Percentiles rank a stretch among this genome's conserved stretches.
Conservation (phyloP, 2,888 invertebrate genomes). For the Yponomeuta evonymella region DNA sequence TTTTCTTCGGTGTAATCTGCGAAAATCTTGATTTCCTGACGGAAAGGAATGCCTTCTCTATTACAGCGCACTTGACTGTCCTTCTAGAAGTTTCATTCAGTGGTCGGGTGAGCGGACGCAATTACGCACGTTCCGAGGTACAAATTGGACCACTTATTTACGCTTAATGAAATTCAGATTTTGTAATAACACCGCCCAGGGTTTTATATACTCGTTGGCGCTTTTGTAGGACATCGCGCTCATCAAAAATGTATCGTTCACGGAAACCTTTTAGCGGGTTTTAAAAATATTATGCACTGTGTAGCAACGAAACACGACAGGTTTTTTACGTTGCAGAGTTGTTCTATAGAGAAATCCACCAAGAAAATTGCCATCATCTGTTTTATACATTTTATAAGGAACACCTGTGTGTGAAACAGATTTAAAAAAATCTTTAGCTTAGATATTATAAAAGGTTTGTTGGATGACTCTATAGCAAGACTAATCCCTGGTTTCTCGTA, state of each 20-base stretch:
- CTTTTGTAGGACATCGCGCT: slow-evolving; percentile 38
- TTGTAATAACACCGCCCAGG: slow-evolving; percentile 40
- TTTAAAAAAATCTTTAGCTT: too few relatives aligned
- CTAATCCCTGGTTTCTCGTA: too few relatives aligned
- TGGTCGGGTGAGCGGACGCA: slow-evolving; percentile 29
- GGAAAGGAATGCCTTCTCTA: too few relatives aligned
- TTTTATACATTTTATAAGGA: too few relatives aligned
- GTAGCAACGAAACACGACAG: background rate
- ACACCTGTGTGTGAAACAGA: too few relatives aligned
- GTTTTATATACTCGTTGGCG: slow-evolving; percentile 41
- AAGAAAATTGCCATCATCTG: too few relatives aligned
- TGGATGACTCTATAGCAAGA: too few relatives aligned
- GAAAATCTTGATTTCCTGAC: too few relatives aligned
- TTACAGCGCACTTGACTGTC: background rate
- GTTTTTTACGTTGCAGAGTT: too few relatives aligned
- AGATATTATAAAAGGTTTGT: too few relatives aligned
- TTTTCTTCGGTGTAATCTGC: too few relatives aligned
- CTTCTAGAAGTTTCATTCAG: background rate
- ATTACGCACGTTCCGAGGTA: slow-evolving; percentile 36
- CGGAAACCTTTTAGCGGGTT: background rate
- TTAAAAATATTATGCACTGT: background rate
- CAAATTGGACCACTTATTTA: slow-evolving; percentile 54
- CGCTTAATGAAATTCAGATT: slow-evolving; percentile 58
- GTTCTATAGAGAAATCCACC: too few relatives aligned
- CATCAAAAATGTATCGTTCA: slow-evolving; percentile 6